Conservation (phyloP, 2,113 vertebrate genomes). For the Platysteira castanea region DNA sequence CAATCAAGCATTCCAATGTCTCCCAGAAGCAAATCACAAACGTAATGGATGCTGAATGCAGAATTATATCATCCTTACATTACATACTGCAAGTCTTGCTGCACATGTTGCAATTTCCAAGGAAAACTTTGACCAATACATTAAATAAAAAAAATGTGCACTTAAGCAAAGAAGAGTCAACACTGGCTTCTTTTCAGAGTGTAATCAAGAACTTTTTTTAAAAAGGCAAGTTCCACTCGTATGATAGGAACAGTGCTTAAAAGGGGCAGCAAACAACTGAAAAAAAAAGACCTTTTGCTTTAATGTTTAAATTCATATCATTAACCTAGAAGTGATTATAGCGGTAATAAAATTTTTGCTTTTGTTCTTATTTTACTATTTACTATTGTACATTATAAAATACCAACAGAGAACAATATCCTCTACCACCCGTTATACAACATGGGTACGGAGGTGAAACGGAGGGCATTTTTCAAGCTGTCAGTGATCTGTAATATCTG, state of each 20-base stretch:
- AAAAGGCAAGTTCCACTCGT: background rate
- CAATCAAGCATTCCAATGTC: background rate
- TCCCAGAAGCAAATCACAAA: background rate
- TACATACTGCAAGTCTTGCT: background rate
- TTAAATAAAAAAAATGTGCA: background rate
- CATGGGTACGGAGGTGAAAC: background rate
- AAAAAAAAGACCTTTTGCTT: background rate
- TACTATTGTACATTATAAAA: background rate
- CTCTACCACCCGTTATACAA: background rate
- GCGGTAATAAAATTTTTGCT: background rate
- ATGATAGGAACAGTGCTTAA: background rate
- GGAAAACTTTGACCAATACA: background rate
- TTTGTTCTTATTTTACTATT: slow-evolving; percentile 8
- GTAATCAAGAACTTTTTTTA: background rate
- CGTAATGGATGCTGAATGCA: background rate
- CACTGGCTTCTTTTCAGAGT: background rate
- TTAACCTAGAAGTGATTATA: background rate
- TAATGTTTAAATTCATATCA: background rate
- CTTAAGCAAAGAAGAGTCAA: background rate
- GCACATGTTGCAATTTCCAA: background rate
- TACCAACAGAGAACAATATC: background rate
- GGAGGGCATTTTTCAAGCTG: slow-evolving; percentile 15
- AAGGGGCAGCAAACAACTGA: background rate
- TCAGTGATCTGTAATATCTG: background rate
- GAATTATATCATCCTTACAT: background rate